A percentile compares a stretch with the other conserved stretches of the same genome.
Evolutionary conservation across 2,797 vertebrate species (phyloP).

Genomic region (Sebastes iracundus): DNA sequence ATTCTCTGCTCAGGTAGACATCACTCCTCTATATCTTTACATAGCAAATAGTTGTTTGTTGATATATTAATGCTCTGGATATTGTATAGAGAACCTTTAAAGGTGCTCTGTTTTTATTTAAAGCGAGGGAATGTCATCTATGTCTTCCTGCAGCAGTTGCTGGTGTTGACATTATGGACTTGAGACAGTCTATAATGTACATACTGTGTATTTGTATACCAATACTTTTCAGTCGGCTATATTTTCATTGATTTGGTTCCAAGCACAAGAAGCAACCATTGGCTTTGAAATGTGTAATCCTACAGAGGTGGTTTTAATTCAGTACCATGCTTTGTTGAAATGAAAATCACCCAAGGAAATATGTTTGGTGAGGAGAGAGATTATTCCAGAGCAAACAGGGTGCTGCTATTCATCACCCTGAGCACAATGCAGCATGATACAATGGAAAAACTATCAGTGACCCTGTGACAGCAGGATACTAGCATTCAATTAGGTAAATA

Average conservation of each 20-base stretch:
- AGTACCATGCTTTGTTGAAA: constrained; percentile 13
- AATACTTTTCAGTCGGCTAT: constrained; percentile 3
- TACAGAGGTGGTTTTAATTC: constrained; percentile 18
- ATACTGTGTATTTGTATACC: neutral
- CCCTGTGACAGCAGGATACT: constrained; percentile 33
- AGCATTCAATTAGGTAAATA: constrained; percentile 21
- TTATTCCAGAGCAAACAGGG: constrained; percentile 32
- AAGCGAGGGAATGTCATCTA: neutral
- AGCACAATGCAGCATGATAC: constrained; percentile 21
- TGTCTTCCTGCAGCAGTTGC: neutral
- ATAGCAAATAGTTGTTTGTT: too few species aligned
- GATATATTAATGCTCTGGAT: too few species aligned
- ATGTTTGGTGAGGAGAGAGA: constrained; percentile 24
- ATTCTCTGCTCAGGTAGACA: too few species aligned
- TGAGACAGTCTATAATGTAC: neutral
- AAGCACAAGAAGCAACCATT: neutral
- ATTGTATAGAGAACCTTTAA: neutral
- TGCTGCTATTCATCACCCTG: constrained; percentile 34
- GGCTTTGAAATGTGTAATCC: constrained; percentile 15
- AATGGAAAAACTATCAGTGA: constrained; percentile 15
- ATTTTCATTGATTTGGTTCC: constrained; percentile 18
- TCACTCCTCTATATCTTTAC: too few species aligned
- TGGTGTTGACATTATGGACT: neutral
- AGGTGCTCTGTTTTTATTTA: neutral
- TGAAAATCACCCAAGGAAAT: constrained; percentile 36